Base-by-base conservation (phyloP, 2,888 invertebrate species). In the Cheiracanthium punctorium region DNA sequence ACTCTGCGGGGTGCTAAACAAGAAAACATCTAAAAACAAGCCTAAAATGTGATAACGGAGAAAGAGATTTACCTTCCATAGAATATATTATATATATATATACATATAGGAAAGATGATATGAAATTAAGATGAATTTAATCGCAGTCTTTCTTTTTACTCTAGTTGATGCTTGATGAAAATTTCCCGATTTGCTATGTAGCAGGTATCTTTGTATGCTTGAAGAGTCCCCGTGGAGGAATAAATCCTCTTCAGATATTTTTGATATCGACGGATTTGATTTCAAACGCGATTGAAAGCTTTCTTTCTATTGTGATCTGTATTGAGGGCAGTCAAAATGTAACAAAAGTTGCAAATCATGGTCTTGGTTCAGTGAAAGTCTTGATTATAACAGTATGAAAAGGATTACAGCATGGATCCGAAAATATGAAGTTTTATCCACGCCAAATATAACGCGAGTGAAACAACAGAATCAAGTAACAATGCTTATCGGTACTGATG, bases 361-460 rank as follows among this genome's bases (percentile, higher is more conserved):
- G 10, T 32, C 32, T 67, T 67, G 67, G 67, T 67, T 30, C 67
- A 67, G 67, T 30, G 67, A 30, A 67, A 32, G 17, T 67, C 14
- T 30, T 67, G 67, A 67, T 67, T 30, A 17, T 17, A n/a, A 17
- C 8, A 1, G 8, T 0, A 28, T 7, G 64, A 30, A 67, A 17
- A 17, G 17, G 17, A 32, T 29, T 67, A 7, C n/a, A 37, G 29
- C 17, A 20, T 30, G 32, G 67, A 5, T 14, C 7, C 14, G 24
- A 58, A 24, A 24, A 20, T 7, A 58, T n/a, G n/a, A n/a, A n/a
- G n/a, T n/a, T n/a, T n/a, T n/a, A n/a, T n/a, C n/a, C n/a, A n/a
- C n/a, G n/a, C n/a, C n/a, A n/a, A n/a, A n/a, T n/a, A n/a, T n/a
- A n/a, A n/a, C n/a, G n/a, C n/a, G n/a, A n/a, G n/a, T n/a, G n/a